These are phyloP conservation scores for Camponotus vicinus DNA, from an alignment of 1,140 invertebrate species.

Conservation along the genomic window DNA sequence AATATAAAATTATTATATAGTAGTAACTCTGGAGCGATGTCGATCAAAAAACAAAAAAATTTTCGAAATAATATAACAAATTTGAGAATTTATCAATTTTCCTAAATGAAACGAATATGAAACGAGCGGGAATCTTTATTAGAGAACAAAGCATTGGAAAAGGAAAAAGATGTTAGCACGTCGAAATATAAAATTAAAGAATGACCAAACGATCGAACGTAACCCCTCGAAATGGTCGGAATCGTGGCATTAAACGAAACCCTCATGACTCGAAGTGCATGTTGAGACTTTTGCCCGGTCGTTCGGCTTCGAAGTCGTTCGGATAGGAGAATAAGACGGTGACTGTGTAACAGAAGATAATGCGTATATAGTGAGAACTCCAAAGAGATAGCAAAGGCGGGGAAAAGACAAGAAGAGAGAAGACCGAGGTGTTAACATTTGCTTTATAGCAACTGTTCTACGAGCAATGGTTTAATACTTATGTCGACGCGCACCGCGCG, in stretches of 20 bases:
- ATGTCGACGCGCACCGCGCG: conserved; percentile 63
- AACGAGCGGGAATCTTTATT: not conserved
- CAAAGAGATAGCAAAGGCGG: conserved; percentile 36
- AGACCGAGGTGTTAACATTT: conserved; percentile 80
- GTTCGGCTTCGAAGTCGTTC: conserved; percentile 45
- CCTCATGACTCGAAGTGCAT: conserved; percentile 57
- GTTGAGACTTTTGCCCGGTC: conserved; percentile 59
- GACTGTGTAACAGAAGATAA: conserved; percentile 65
- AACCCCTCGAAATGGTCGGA: conserved; percentile 70
- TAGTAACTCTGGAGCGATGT: not conserved
- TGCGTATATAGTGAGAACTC: conserved; percentile 51
- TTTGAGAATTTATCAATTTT: not conserved
- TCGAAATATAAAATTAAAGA: conserved; percentile 11
- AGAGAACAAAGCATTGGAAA: not conserved
- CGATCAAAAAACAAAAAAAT: not conserved
- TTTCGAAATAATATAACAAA: no score
- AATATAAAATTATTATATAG: not conserved
- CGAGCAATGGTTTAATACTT: conserved; percentile 78
- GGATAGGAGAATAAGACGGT: conserved; percentile 62
- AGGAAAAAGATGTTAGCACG: not conserved
- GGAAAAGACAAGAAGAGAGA: conserved; percentile 31
- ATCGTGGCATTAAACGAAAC: conserved; percentile 72
- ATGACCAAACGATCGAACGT: conserved; percentile 49
- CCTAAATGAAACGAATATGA: not conserved
- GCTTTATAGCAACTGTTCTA: conserved; percentile 78